Percentiles rank a stretch among this genome's conserved stretches.
Evolutionary conservation across 2,113 vertebrate genomes (phyloP).

Genomic region (Azemiops feae): DNA sequence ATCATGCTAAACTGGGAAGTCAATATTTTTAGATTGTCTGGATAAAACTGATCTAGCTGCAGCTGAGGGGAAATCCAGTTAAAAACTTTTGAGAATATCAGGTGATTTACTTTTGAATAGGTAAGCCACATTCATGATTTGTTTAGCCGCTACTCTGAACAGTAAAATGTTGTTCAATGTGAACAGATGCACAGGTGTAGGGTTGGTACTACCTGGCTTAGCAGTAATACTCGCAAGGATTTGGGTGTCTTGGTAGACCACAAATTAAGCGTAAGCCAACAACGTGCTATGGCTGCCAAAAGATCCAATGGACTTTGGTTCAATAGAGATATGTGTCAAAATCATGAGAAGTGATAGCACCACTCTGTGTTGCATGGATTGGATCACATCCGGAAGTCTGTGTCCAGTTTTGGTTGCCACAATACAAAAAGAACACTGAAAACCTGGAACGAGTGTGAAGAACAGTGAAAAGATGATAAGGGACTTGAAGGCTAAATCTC

Average conservation of each 20-base stretch:
- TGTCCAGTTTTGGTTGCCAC: background rate
- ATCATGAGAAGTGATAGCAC: background rate
- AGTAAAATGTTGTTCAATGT: background rate
- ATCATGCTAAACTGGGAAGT: background rate
- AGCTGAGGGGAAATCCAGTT: background rate
- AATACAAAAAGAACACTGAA: background rate
- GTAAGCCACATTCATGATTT: background rate
- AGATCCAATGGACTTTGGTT: background rate
- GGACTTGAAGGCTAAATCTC: background rate
- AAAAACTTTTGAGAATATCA: background rate
- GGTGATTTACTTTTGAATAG: background rate
- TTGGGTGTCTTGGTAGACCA: background rate
- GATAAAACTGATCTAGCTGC: background rate
- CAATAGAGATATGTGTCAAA: background rate
- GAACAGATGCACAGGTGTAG: background rate
- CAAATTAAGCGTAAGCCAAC: background rate
- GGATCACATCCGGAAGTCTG: background rate
- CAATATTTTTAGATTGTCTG: background rate
- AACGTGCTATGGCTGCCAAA: background rate
- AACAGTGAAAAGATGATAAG: background rate
- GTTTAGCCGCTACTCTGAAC: background rate
- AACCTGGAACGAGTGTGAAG: background rate
- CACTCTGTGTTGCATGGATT: background rate
- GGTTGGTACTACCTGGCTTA: background rate
- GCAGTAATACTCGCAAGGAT: background rate